Conservation (phyloP, 2,113 vertebrate species). For the Recurvirostra avosetta region DNA sequence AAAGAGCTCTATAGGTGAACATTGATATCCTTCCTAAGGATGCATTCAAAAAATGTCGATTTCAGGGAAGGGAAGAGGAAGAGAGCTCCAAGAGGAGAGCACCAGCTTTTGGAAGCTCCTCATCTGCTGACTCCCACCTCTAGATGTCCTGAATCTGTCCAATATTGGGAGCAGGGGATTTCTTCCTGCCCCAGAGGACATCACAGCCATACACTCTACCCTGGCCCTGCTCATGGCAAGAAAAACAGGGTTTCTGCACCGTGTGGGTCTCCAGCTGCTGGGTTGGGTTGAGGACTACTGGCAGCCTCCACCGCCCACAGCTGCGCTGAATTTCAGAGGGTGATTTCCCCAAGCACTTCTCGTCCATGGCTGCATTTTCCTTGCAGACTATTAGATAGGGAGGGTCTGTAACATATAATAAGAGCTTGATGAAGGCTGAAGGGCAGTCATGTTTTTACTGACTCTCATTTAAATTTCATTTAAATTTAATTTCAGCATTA, state of each 20-base stretch:
- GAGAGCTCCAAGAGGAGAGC: background rate
- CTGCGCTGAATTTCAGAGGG: background rate
- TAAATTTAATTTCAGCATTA: background rate
- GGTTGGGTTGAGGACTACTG: background rate
- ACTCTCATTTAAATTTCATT: background rate
- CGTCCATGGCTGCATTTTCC: background rate
- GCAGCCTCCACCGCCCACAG: background rate
- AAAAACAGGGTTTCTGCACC: background rate
- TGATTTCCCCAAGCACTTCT: background rate
- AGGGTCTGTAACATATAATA: background rate
- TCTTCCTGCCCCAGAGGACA: background rate
- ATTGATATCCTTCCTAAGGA: background rate
- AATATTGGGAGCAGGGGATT: background rate
- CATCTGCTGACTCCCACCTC: background rate
- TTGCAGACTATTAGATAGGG: background rate
- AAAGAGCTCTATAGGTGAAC: background rate
- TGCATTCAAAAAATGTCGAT: background rate
- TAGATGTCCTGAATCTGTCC: background rate
- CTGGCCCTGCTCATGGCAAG: background rate
- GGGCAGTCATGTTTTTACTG: background rate
- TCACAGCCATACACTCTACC: background rate
- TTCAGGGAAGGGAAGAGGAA: background rate
- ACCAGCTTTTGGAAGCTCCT: background rate
- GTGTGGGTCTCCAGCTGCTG: background rate
- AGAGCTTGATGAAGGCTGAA: background rate